Evolutionary conservation across 2,888 invertebrate genomes (phyloP).

Genomic region (Drosophila birchii): DNA sequence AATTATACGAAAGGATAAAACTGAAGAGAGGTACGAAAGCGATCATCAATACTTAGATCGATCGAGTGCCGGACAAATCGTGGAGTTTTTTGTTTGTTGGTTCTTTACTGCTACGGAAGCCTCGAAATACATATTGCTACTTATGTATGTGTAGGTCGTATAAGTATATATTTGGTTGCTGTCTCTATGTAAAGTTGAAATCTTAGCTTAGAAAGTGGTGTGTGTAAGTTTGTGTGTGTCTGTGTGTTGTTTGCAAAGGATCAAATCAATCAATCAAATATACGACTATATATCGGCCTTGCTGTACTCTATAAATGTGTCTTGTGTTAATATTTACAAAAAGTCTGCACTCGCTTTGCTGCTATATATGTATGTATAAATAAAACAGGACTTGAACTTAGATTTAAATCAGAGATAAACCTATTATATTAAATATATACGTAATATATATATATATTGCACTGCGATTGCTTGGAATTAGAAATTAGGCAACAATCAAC

Average conservation of each 20-base stretch:
- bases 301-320: background rate
- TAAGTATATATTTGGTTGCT: conserved; percentile 24
- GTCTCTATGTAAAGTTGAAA: conserved; percentile 63
- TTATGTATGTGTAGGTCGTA: conserved; percentile 22
- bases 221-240: background rate
- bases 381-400: conserved; percentile 43
- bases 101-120: conserved; percentile 64
- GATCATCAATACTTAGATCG: conserved; percentile 4
- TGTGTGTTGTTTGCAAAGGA: conserved; percentile 53
- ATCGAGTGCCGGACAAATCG: conserved; percentile 21
- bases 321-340: conserved; percentile 54
- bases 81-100: conserved; percentile 14
- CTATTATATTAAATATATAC: conserved; percentile 3
- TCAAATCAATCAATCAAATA: conserved; percentile 49
- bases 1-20: no score
- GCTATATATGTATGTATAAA: conserved; percentile 11
- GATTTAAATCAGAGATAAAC: conserved; percentile 26
- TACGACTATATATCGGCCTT: conserved; percentile 13
- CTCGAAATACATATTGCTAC: conserved; percentile 62
- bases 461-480: conserved; percentile 56
- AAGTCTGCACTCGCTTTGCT: conserved; percentile 43
- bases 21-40: conserved; percentile 15
- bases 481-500: conserved; percentile 67
- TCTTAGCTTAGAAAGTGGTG: conserved; percentile 65
- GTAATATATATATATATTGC: conserved; percentile 67